Conservation (phyloP, 2,888 invertebrate genomes). For the Lithophane socia region DNA sequence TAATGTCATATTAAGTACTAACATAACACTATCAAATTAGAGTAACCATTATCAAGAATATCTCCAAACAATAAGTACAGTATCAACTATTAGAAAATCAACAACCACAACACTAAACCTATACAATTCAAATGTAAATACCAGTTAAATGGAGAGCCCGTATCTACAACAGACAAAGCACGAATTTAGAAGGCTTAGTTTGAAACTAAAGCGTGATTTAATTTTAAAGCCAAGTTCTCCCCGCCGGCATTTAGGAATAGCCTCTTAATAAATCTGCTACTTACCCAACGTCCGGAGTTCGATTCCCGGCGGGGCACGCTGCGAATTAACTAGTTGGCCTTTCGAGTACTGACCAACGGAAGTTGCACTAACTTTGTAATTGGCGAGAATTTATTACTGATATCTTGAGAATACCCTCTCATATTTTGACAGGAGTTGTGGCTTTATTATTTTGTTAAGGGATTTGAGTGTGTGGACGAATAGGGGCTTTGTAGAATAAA, state of each 20-base stretch:
- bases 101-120: conserved; percentile 31
- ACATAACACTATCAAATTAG: background rate
- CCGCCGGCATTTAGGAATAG: conserved; percentile 80
- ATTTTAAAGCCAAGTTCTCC: conserved; percentile 82
- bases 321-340: conserved; percentile 85
- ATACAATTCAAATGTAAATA: conserved; percentile 65
- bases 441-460: conserved; percentile 56
- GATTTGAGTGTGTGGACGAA: conserved; percentile 36
- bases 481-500: conserved; percentile 2
- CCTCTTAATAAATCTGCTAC: conserved; percentile 89
- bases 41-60: background rate
- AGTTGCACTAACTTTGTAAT: conserved; percentile 78
- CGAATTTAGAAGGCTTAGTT: conserved; percentile 82
- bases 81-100: conserved; percentile 16
- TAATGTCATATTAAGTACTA: too few relatives aligned
- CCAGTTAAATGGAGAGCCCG: conserved; percentile 68
- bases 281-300: conserved; percentile 84
- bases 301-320: conserved; percentile 83
- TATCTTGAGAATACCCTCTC: conserved; percentile 70
- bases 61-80: conserved; percentile 6
- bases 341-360: conserved; percentile 82
- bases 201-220: conserved; percentile 85
- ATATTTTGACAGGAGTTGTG: conserved; percentile 59
- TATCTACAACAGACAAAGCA: conserved; percentile 79
- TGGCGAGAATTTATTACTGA: conserved; percentile 77